Percentiles rank a stretch among this genome's conserved stretches.
phyloP scores from a whole-genome alignment of 2,797 vertebrate species.

The Okamejei kenojei region DNA sequence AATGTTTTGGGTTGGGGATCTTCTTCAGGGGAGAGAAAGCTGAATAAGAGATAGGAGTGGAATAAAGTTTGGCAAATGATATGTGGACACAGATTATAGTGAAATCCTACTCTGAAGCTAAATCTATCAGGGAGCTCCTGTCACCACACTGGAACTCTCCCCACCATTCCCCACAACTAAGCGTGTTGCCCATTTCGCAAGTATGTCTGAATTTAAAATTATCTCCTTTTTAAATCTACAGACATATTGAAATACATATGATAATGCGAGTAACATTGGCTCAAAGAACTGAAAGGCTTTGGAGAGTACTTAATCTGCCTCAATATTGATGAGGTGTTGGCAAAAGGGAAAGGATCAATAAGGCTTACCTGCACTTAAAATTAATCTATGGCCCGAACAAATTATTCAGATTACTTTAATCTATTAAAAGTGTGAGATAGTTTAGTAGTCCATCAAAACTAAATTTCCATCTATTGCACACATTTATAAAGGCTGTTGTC shows the following conservation, averaged over 20 bases:
- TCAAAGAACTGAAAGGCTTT: neutral
- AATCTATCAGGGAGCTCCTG: neutral
- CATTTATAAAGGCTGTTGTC: neutral
- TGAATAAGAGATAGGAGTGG: no score
- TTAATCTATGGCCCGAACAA: neutral
- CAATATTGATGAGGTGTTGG: neutral
- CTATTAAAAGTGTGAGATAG: neutral
- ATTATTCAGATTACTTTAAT: neutral
- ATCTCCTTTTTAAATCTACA: neutral
- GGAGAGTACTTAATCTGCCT: neutral
- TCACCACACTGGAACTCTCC: neutral
- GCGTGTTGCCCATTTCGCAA: neutral
- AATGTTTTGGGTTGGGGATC: no score
- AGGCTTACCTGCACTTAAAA: neutral
- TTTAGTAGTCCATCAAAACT: neutral
- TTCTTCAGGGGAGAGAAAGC: no score
- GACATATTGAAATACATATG: neutral
- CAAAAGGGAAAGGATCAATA: neutral
- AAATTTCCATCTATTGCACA: neutral
- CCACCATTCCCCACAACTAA: no score
- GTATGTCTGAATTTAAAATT: neutral
- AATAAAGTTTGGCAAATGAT: no score
- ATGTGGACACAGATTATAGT: neutral
- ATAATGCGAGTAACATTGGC: neutral
- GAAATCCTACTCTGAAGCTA: neutral